These are phyloP conservation scores for Myotis davidii DNA, from an alignment of 2,113 vertebrate species.

Conservation along the genomic window DNA sequence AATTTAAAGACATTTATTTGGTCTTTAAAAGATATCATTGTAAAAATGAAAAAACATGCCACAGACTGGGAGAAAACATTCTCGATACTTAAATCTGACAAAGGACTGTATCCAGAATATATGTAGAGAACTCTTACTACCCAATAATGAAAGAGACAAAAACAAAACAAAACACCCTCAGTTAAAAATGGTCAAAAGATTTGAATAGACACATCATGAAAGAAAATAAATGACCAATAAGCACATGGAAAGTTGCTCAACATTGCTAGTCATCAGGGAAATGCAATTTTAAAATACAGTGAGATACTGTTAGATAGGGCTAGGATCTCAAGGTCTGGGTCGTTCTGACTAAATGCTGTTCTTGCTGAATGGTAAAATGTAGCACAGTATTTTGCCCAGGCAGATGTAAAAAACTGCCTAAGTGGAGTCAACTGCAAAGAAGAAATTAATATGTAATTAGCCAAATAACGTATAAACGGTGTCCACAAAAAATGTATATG, in stretches of 20 bases:
- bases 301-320: neutral
- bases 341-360: neutral
- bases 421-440: neutral
- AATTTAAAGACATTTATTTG: constrained; percentile 4
- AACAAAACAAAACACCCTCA: neutral
- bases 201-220: constrained; percentile 1
- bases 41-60: constrained; percentile 31
- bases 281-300: neutral
- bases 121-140: neutral
- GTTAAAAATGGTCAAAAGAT: neutral
- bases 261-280: neutral
- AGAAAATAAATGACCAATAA: neutral
- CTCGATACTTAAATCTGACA: neutral
- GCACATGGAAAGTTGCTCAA: neutral
- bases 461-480: neutral
- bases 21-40: neutral
- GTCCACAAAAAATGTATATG: no score
- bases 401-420: neutral
- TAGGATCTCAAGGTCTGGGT: neutral
- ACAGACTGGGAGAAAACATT: neutral
- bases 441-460: neutral
- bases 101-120: neutral
- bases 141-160: neutral
- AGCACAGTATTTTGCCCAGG: neutral
- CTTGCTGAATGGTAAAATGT: neutral